Evolutionary conservation across 1,140 invertebrate species (phyloP).

Genomic region (Formica selysi): DNA sequence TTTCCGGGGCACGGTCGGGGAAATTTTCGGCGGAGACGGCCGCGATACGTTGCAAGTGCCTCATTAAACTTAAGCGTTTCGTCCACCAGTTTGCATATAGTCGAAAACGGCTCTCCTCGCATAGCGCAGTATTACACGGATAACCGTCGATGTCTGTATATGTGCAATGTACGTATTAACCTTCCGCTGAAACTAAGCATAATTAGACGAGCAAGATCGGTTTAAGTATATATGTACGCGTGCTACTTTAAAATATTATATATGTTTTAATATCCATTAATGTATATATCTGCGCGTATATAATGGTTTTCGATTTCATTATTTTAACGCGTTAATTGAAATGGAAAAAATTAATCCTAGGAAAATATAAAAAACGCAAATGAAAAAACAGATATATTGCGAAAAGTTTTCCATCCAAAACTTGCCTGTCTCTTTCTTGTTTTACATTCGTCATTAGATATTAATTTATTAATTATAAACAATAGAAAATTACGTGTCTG

Average conservation of each 20-base stretch:
- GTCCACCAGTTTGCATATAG: slow-evolving; percentile 21
- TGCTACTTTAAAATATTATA: slow-evolving; percentile 25
- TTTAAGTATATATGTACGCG: not conserved
- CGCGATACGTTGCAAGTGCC: slow-evolving; percentile 22
- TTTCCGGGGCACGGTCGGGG: slow-evolving; percentile 14
- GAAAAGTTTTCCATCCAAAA: not conserved
- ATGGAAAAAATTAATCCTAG: slow-evolving; percentile 25
- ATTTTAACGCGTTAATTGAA: slow-evolving; percentile 9
- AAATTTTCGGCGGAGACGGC: slow-evolving; percentile 35
- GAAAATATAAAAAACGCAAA: not conserved
- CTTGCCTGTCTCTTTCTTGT: not conserved
- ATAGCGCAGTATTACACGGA: slow-evolving; percentile 24
- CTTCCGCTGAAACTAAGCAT: slow-evolving; percentile 7
- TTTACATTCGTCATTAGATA: not conserved
- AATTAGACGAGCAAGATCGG: not conserved
- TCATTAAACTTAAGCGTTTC: slow-evolving; percentile 38
- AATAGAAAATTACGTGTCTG: not conserved
- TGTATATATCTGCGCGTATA: not conserved
- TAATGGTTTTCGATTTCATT: slow-evolving; percentile 4
- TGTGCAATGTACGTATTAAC: not conserved
- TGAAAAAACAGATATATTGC: slow-evolving; percentile 1
- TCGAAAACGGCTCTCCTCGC: not conserved
- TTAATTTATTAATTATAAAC: slow-evolving; percentile 8
- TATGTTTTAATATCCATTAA: slow-evolving; percentile 14
- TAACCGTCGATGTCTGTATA: not conserved